Base-by-base conservation (phyloP, 2,888 invertebrate species). In the Rugalucina vietnamica region DNA sequence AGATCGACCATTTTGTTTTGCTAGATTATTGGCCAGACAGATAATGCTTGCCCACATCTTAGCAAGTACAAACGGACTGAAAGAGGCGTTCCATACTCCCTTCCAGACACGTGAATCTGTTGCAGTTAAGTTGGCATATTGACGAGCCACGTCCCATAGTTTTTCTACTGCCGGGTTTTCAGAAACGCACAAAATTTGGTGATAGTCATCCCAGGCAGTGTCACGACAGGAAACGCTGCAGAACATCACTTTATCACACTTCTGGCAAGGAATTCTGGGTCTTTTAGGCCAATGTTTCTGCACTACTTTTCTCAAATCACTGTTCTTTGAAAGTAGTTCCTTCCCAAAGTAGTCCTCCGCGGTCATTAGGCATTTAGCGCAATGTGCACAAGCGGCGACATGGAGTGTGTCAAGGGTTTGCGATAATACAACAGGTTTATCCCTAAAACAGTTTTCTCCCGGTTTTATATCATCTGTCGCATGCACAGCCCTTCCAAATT, bases 11-110 rank as follows among this genome's bases (percentile, higher is more conserved):
- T 76, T 84, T 43, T 86, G 88, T n/a, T 73, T 75, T 4, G 90
- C 91, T 74, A 89, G 50, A 60, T 71, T 81, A 34, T 82, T 85
- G 5, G 91, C 91, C 57, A 89, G 78, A 70, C 90, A 90, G 12
- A 88, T 84, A 29, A 92, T 89, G 32, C 89, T 84, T 5, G 91
- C 92, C 91, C 92, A 91, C 21, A 92, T 86, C 71, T 87, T 88
- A 1, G 92, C 92, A 34, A 93, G 69, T 8, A 92, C 83, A 60
- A 91, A 79, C 8, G 93, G 93, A 85, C 91, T 91, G 84, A 91
- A 93, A 1, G 90, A 89, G 21, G 91, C 91, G 69, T 91, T 91
- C 93, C 93, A 93, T 24, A 88, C 85, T 0, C 90, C 91, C 8
- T 89, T 85, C 85, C 89, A 89, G 3, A 77, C 79, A 3, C 85